phyloP scores from a whole-genome alignment of 2,888 invertebrate genomes.

The Crocallis elinguaria region DNA sequence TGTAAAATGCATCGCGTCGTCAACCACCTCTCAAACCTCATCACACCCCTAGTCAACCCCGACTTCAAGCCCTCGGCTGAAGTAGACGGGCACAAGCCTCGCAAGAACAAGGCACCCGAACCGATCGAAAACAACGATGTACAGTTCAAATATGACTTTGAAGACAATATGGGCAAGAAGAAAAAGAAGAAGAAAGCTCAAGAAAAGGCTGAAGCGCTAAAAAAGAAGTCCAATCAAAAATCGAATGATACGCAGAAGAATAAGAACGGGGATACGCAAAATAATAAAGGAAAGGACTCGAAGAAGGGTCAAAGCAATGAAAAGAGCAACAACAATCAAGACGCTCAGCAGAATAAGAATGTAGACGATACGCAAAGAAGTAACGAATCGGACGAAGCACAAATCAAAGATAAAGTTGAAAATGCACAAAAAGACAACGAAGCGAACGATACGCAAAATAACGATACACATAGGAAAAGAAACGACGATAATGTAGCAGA shows the following conservation, averaged over 20 bases:
- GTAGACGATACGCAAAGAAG: not conserved
- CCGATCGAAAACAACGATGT: not conserved
- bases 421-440: conserved; percentile 26
- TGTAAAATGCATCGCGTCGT: conserved; percentile 59
- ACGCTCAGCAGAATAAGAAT: not conserved
- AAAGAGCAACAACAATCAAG: not conserved
- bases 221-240: conserved; percentile 31
- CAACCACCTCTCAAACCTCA: conserved; percentile 50
- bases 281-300: conserved; percentile 17
- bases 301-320: conserved; percentile 10
- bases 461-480: too few species aligned
- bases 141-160: conserved; percentile 31
- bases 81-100: not conserved
- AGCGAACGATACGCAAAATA: not conserved
- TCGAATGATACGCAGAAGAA: conserved; percentile 1
- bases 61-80: conserved; percentile 5
- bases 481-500: too few species aligned
- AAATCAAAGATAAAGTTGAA: not conserved
- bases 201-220: conserved; percentile 30
- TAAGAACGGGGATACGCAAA: not conserved
- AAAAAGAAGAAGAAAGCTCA: conserved; percentile 18
- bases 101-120: not conserved
- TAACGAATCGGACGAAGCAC: not conserved
- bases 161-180: conserved; percentile 31
- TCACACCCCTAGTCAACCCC: conserved; percentile 44